Base-by-base conservation (phyloP, 2,888 invertebrate species). In the Elegia similella region DNA sequence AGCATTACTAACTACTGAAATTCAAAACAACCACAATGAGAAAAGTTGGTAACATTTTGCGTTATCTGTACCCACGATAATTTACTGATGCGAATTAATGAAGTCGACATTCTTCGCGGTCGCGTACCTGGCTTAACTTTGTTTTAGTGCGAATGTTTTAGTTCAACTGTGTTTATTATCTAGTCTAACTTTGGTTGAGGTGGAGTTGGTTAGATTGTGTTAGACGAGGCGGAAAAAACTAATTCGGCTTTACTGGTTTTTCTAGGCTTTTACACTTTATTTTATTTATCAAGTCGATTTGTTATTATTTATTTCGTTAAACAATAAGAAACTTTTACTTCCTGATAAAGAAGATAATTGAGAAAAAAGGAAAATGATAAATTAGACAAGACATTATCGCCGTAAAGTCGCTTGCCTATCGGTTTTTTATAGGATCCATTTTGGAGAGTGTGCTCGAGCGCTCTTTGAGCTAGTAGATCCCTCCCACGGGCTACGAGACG, bases 71-170 rank as follows among this genome's bases (percentile, higher is more conserved):
- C 32, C 16, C 16, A 44, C 30, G 32, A 42, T 52, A 52, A 52
- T 38, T 52, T 52, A 52, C 12, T 52, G 52, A 52, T 52, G 53
- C 52, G 50, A 61, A 63, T 61, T 56, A 62, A 52, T 42, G 52
- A 42, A 47, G n/a, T 23, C 29, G 12, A 46, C 46, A 23, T 30
- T 47, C 30, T 29, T 46, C 46, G 17, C 46, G 46, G 46, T 46
- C 46, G 38, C n/a, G 38, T 29, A 46, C 46, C 46, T 46, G 46
- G 6, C 6, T 6, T 46, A 46, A 23, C 46, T 46, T 29, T 46
- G 46, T 46, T 46, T 46, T 23, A 44, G 17, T 34, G 34, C 34
- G 12, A 34, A 34, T 34, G 34, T 34, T 34, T 34, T 38, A 38
- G 38, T 38, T 38, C n/a, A 12, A 38, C 38, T 38, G 38, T 38